phyloP scores from a whole-genome alignment of 2,888 invertebrate genomes.

The Lasioglossum lativentre region DNA sequence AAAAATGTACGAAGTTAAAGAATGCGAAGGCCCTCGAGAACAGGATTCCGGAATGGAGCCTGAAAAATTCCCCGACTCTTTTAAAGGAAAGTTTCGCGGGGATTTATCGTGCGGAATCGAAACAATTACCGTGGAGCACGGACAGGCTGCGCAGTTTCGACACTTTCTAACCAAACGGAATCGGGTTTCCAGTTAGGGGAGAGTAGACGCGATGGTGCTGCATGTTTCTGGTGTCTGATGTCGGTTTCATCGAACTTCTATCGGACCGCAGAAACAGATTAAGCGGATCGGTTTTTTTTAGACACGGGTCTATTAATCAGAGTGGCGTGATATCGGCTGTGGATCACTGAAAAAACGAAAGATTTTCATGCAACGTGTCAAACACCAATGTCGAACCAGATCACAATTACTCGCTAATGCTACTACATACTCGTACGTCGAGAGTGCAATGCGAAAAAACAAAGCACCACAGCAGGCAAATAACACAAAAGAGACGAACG shows the following conservation, averaged over 20 bases:
- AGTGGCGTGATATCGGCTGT: neutral
- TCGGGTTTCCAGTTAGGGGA: slow-evolving; percentile 13
- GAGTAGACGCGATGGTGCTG: slow-evolving; percentile 2
- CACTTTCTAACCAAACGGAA: slow-evolving; percentile 30
- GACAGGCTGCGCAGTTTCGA: slow-evolving; percentile 17
- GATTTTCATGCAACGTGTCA: slow-evolving; percentile 7
- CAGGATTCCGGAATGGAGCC: neutral
- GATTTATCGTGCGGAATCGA: slow-evolving; percentile 15
- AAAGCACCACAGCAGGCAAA: slow-evolving; percentile 2
- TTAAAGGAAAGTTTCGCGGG: neutral
- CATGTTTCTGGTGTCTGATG: neutral
- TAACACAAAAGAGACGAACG: neutral
- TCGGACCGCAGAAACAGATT: neutral
- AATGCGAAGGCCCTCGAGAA: neutral
- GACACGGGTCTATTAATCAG: neutral
- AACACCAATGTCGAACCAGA: slow-evolving; percentile 3
- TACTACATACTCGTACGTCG: neutral
- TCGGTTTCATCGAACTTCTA: slow-evolving; percentile 10
- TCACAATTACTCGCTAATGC: neutral
- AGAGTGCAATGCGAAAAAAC: neutral
- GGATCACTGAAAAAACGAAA: neutral
- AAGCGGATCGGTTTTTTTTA: neutral
- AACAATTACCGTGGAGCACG: slow-evolving; percentile 33
- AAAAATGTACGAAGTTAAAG: neutral
- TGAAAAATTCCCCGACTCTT: neutral